Conservation (phyloP, 1,140 invertebrate genomes). For the Pseudomyrmex pallidus region DNA sequence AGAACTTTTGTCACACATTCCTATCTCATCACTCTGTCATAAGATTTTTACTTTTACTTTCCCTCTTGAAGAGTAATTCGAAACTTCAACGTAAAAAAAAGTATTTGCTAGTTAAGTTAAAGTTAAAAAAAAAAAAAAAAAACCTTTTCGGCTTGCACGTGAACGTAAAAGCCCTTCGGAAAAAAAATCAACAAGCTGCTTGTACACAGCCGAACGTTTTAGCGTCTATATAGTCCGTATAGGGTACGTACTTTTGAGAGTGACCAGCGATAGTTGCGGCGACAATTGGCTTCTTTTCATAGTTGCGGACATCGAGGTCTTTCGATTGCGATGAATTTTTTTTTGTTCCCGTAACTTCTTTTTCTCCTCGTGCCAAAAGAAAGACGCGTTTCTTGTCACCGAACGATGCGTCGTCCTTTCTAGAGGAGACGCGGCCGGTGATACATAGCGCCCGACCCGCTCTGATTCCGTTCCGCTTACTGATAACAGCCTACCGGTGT, state of each 20-base stretch:
- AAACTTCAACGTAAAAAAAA: too few relatives aligned
- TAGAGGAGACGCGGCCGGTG: constrained; percentile 28
- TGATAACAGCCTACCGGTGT: constrained; percentile 6
- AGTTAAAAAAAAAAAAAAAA: too few relatives aligned
- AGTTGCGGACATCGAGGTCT: constrained; percentile 20
- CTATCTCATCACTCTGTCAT: neutral
- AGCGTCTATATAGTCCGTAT: neutral
- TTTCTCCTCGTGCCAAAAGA: neutral
- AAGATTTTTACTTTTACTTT: neutral
- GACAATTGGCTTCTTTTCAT: constrained; percentile 7
- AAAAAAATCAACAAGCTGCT: too few relatives aligned
- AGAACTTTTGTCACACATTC: neutral
- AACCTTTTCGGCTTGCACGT: too few relatives aligned
- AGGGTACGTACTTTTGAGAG: constrained; percentile 68
- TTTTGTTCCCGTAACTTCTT: neutral
- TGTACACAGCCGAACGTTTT: neutral
- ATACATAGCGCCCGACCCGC: constrained; percentile 2
- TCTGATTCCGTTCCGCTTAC: neutral
- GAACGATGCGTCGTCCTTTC: neutral
- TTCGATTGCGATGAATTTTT: neutral
- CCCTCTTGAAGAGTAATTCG: too few relatives aligned
- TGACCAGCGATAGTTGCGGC: constrained; percentile 2
- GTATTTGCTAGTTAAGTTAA: neutral
- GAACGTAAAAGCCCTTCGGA: too few relatives aligned
- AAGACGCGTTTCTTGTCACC: neutral